These are phyloP conservation scores for Aphidius gifuensis DNA, from an alignment of 1,140 invertebrate genomes.

Conservation along the genomic window DNA sequence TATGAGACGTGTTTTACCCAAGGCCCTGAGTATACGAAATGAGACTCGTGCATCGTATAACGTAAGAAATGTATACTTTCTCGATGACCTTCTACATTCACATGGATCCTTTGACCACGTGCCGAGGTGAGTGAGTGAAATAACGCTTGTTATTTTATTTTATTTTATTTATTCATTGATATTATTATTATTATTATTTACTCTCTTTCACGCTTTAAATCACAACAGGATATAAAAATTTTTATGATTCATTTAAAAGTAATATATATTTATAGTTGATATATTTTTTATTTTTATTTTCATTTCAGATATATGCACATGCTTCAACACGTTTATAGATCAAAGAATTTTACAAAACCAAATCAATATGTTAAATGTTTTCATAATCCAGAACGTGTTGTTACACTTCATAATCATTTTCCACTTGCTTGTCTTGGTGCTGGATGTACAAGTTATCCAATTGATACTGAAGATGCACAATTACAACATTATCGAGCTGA, in stretches of 20 bases:
- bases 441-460: conserved; percentile 81
- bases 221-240: not conserved
- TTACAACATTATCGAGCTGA: conserved; percentile 91
- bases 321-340: conserved; percentile 88
- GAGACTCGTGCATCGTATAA: conserved; percentile 82
- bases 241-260: not conserved
- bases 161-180: not conserved
- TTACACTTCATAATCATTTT: conserved; percentile 91
- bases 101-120: conserved; percentile 81
- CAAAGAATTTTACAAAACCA: conserved; percentile 88
- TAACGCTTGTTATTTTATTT: not conserved
- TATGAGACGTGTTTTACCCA: conserved; percentile 70
- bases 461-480: conserved; percentile 80
- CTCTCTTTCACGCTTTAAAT: conserved; percentile 3
- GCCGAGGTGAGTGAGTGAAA: conserved; percentile 57
- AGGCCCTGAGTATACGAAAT: conserved; percentile 67
- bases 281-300: conserved; percentile 19
- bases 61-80: conserved; percentile 90
- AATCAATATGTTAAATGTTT: conserved; percentile 93
- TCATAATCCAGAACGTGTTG: conserved; percentile 84
- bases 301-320: conserved; percentile 78
- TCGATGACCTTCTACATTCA: conserved; percentile 82
- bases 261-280: not conserved
- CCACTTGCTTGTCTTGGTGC: conserved; percentile 83
- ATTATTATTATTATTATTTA: not conserved